Evolutionary conservation across 2,888 invertebrate genomes (phyloP).

Genomic region (Parasteatoda lunata): DNA sequence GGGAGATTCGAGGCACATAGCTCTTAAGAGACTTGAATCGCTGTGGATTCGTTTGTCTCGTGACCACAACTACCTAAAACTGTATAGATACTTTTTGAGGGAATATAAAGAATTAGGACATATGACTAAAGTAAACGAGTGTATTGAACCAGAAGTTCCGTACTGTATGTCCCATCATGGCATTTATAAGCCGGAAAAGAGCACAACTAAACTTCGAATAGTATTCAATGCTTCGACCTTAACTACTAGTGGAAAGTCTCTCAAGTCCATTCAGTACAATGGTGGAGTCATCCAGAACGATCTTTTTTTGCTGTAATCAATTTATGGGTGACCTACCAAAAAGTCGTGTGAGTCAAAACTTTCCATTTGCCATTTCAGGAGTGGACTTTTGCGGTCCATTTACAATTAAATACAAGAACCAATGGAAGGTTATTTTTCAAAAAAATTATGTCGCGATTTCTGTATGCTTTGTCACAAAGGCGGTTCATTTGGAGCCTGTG

Average conservation of each 20-base stretch:
- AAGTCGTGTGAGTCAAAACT: too few species aligned
- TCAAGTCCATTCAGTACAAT: background rate
- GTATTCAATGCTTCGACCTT: background rate
- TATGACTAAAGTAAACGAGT: slow-evolving; percentile 7
- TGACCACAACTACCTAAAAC: background rate
- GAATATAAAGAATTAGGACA: slow-evolving; percentile 19
- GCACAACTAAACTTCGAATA: background rate
- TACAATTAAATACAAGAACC: too few species aligned
- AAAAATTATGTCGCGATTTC: too few species aligned
- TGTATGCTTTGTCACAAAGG: too few species aligned
- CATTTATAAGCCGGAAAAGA: background rate
- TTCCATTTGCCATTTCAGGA: too few species aligned
- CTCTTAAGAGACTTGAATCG: background rate
- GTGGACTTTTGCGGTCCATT: too few species aligned
- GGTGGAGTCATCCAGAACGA: slow-evolving; percentile 1
- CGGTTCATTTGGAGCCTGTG: too few species aligned
- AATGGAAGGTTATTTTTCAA: too few species aligned
- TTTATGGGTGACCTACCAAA: too few species aligned
- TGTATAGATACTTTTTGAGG: slow-evolving; percentile 5
- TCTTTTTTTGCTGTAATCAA: background rate
- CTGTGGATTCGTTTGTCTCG: background rate
- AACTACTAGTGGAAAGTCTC: slow-evolving; percentile 7
- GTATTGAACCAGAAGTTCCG: too few species aligned
- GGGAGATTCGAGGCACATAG: background rate
- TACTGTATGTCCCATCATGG: too few species aligned